Conservation (phyloP, 2,797 vertebrate genomes). For the Sebastes itinus region DNA sequence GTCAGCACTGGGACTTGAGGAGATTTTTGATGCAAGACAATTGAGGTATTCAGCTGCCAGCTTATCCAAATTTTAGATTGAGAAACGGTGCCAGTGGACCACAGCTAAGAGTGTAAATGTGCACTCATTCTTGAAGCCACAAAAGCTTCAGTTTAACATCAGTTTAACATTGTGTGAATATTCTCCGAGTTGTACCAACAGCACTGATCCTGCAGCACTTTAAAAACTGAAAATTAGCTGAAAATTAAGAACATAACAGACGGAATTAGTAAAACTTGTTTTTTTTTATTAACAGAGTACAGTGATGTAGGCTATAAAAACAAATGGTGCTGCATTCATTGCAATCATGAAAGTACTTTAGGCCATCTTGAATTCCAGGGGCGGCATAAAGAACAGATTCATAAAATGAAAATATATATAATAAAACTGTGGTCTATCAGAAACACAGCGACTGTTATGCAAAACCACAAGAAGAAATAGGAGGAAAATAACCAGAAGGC, state of each 20-base stretch:
- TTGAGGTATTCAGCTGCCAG: background rate
- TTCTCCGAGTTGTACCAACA: slow-evolving; percentile 11
- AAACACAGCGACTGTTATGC: background rate
- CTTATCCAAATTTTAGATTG: slow-evolving; percentile 5
- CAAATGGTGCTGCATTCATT: slow-evolving; percentile 30
- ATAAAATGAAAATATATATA: background rate
- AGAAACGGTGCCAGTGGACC: background rate
- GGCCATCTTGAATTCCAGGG: slow-evolving; percentile 12
- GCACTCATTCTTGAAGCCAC: background rate
- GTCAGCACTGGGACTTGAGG: slow-evolving; percentile 11
- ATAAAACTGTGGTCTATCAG: background rate
- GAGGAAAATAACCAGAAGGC: background rate
- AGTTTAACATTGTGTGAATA: slow-evolving; percentile 31
- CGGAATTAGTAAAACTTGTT: slow-evolving; percentile 44
- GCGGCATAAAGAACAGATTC: background rate
- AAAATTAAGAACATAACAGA: slow-evolving; percentile 39
- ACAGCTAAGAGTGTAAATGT: background rate
- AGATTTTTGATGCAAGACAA: slow-evolving; percentile 40
- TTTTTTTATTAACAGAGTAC: slow-evolving; percentile 39
- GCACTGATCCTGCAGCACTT: slow-evolving; percentile 29
- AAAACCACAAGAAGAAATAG: background rate
- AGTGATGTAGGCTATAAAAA: slow-evolving; percentile 43
- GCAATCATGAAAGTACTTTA: slow-evolving; percentile 17
- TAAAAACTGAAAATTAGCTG: slow-evolving; percentile 35
- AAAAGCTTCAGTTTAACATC: background rate